Conservation (phyloP, 2,113 vertebrate species). For the Ploceus nigricollis region DNA sequence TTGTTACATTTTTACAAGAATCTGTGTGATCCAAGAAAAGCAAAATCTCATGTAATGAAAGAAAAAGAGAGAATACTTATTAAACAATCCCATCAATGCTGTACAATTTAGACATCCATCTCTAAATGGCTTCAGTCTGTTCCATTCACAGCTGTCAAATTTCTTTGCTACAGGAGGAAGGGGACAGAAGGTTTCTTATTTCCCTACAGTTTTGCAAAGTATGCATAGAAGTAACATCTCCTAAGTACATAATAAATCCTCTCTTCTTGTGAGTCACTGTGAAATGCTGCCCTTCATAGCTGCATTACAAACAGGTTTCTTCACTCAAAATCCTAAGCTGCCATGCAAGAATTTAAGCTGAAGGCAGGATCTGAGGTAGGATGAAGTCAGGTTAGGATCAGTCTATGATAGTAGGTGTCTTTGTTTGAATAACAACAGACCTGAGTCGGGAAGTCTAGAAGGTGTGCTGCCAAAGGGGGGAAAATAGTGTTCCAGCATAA, state of each 20-base stretch:
- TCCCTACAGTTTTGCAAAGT: neutral
- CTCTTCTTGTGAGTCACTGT: neutral
- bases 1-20: conserved; percentile 51
- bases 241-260: neutral
- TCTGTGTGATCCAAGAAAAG: conserved; percentile 30
- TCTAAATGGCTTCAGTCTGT: conserved; percentile 7
- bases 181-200: neutral
- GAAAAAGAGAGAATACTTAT: conserved; percentile 7
- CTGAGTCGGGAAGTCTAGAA: neutral
- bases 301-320: neutral
- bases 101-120: neutral
- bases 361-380: neutral
- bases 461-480: neutral
- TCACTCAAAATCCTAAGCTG: neutral
- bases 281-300: neutral
- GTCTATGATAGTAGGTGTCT: neutral
- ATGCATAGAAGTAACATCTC: neutral
- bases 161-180: neutral
- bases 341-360: neutral
- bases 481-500: neutral
- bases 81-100: neutral
- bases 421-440: neutral
- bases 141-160: neutral
- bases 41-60: conserved; percentile 38
- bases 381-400: neutral